A percentile compares a stretch with the other conserved stretches of the same genome.
phyloP scores from a whole-genome alignment of 2,888 invertebrate genomes.

The Anticlea derivata region DNA sequence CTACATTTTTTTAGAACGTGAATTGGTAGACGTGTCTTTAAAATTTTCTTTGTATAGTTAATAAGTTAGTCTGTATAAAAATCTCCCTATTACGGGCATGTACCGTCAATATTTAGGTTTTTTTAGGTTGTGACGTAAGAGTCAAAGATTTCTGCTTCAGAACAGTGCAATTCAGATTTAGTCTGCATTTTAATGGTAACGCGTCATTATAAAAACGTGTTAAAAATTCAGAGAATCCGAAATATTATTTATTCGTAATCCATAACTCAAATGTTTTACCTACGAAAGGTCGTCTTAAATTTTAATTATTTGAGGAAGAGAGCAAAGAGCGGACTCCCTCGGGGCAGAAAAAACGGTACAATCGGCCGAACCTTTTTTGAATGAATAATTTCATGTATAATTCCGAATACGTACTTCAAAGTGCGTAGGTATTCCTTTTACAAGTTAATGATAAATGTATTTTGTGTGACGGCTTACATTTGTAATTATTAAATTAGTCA shows the following conservation, averaged over 20 bases:
- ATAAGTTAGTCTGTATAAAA: too few relatives aligned
- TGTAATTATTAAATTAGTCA: too few relatives aligned
- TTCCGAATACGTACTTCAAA: constrained; percentile 49
- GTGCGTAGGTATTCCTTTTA: constrained; percentile 50
- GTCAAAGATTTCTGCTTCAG: too few relatives aligned
- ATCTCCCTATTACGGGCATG: too few relatives aligned
- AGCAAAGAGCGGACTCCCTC: constrained; percentile 45
- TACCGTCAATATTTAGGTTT: too few relatives aligned
- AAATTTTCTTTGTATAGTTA: too few relatives aligned
- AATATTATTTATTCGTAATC: constrained; percentile 26
- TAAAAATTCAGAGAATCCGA: not conserved
- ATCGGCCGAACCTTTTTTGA: constrained; percentile 49
- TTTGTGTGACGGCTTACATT: too few relatives aligned
- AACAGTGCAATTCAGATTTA: too few relatives aligned
- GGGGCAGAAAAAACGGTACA: constrained; percentile 46
- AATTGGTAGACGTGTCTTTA: too few relatives aligned
- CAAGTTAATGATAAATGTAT: constrained; percentile 18
- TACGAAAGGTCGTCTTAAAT: constrained; percentile 42
- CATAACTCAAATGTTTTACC: constrained; percentile 42
- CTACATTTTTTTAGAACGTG: too few relatives aligned
- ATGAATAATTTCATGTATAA: constrained; percentile 60
- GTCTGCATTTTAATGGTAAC: too few relatives aligned
- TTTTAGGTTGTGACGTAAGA: too few relatives aligned
- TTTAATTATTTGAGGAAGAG: constrained; percentile 56
- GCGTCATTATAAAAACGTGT: not conserved